phyloP scores from a whole-genome alignment of 2,888 invertebrate species.

The Formica aserva region DNA sequence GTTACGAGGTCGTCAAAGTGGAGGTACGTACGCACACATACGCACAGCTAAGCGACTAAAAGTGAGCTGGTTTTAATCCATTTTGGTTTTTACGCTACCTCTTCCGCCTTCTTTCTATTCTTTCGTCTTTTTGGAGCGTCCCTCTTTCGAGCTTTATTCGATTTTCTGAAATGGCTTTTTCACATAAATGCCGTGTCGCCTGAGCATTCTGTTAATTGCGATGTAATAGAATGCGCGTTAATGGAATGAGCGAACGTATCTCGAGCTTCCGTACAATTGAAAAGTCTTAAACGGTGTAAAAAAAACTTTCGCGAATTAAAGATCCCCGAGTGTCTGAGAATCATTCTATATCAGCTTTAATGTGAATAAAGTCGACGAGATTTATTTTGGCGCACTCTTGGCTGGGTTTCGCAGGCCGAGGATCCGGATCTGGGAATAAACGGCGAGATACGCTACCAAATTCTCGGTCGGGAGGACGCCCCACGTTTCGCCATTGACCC shows the following conservation, averaged over 20 bases:
- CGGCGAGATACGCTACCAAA: slow-evolving; percentile 93
- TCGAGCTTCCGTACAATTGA: neutral
- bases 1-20: slow-evolving; percentile 92
- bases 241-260: neutral
- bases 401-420: slow-evolving; percentile 87
- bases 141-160: slow-evolving; percentile 24
- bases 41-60: neutral
- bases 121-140: neutral
- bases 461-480: slow-evolving; percentile 91
- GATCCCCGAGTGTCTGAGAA: neutral
- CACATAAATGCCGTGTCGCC: neutral
- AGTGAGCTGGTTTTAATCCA: slow-evolving; percentile 61
- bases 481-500: slow-evolving; percentile 93
- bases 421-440: slow-evolving; percentile 92
- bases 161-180: slow-evolving; percentile 17
- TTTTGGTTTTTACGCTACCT: slow-evolving; percentile 54
- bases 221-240: neutral
- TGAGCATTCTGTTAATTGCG: slow-evolving; percentile 1
- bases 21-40: slow-evolving; percentile 86
- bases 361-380: slow-evolving; percentile 24
- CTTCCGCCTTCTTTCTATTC: slow-evolving; percentile 16
- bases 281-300: neutral
- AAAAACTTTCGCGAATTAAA: too few relatives aligned
- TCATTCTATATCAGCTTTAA: slow-evolving; percentile 27
- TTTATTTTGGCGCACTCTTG: slow-evolving; percentile 21